phyloP scores from a whole-genome alignment of 2,888 invertebrate genomes.

The Epinotia bilunana region DNA sequence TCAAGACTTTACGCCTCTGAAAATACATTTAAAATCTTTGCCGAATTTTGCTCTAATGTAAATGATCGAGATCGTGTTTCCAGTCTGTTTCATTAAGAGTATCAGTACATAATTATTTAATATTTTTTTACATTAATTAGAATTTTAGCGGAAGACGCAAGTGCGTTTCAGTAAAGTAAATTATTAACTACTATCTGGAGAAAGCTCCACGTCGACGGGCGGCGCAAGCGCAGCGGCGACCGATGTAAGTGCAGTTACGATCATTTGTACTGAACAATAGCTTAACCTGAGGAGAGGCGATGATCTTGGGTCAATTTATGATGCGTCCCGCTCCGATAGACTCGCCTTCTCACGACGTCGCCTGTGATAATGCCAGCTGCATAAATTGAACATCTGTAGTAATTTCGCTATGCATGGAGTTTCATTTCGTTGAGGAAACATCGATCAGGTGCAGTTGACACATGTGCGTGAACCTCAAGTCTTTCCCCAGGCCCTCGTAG shows the following conservation, averaged over 20 bases:
- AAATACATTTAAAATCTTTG: neutral
- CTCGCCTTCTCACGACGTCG: neutral
- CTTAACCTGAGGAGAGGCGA: neutral
- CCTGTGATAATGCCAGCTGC: too few relatives aligned
- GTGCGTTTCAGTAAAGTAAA: conserved; percentile 4
- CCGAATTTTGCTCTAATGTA: neutral
- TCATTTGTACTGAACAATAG: neutral
- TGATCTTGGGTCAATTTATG: neutral
- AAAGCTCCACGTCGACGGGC: neutral
- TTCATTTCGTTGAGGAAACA: neutral
- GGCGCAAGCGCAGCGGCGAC: neutral
- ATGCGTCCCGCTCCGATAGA: neutral
- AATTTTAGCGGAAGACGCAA: neutral
- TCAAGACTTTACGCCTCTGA: neutral
- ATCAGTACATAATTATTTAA: conserved; percentile 4
- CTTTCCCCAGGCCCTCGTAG: neutral
- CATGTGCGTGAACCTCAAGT: neutral
- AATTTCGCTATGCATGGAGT: neutral
- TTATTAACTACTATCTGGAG: neutral
- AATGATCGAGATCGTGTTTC: neutral
- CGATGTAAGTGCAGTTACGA: neutral
- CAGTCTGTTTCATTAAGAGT: neutral
- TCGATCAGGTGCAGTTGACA: neutral
- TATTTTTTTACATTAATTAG: neutral
- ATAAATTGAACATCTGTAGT: neutral